Evolutionary conservation across 2,888 invertebrate genomes (phyloP), one percentile per base, ranked within the genome.

Genomic region (Brachypalpus laphriformis): DNA sequence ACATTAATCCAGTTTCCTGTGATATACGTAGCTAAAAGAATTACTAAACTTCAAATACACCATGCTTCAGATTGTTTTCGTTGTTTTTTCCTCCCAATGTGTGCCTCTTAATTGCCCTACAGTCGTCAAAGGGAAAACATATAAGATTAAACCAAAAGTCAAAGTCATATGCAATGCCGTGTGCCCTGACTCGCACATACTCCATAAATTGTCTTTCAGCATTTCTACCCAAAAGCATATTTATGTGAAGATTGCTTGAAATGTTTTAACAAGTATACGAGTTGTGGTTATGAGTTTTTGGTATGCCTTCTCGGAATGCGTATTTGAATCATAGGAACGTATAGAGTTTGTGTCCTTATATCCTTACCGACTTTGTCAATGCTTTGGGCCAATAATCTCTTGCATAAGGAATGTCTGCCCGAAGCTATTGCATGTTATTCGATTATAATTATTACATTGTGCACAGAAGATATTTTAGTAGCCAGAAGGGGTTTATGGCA

Each of bases 361-460:
- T 37, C 37, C n/a, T 56, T 37, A 40, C 8, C 14, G 14, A 6
- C 51, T 66, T 66, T 51, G 37, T 40, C 7, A 16, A 51, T 16
- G 14, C 37, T 51, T 14, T 7, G 51, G 66, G 40, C 37, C n/a
- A 25, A 6, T 25, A 54, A 51, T 66, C 51, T 25, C n/a, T 54
- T 66, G 51, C 37, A 56, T 18, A 68, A 42, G 56, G 18, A 68
- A 28, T 45, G 7, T 31, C 8, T 56, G 56, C 54, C n/a, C n/a
- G 6, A 18, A 42, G 54, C 28, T 54, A 54, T 54, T 68, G 54
- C 51, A 56, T 68, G 54, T 54, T 54, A 68, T 56, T 56, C 42
- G 68, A 42, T 56, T 68, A 68, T 68, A 56, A 68, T 68, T 51
- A 66, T 51, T 51, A 51, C 16, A 11, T 25, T 56, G 28, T 56